phyloP scores from a whole-genome alignment of 1,140 invertebrate genomes.

The Diachasmimorpha longicaudata region DNA sequence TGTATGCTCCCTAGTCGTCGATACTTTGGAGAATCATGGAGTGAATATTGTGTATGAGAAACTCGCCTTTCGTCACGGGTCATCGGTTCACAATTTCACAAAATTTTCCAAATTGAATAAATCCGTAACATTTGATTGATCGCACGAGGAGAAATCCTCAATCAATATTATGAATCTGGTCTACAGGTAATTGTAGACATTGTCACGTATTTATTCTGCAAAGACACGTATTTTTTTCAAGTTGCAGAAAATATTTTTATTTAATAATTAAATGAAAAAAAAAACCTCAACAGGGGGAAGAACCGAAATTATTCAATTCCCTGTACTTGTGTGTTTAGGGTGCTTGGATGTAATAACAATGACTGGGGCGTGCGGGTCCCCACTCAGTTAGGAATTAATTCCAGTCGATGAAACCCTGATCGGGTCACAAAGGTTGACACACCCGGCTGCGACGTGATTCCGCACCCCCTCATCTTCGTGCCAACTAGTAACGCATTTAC shows the following conservation, averaged over 20 bases:
- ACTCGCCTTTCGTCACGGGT: no score
- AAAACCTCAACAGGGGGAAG: neutral
- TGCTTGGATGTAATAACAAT: neutral
- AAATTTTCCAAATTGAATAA: no score
- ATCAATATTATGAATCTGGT: no score
- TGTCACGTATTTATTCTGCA: no score
- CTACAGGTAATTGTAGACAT: no score
- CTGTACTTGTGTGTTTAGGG: neutral
- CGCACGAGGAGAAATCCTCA: no score
- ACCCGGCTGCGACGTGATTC: neutral
- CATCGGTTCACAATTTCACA: no score
- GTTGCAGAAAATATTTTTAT: no score
- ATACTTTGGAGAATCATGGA: neutral
- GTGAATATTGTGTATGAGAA: no score
- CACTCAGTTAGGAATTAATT: constrained; percentile 2
- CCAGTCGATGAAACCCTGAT: constrained; percentile 1
- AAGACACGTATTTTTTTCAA: no score
- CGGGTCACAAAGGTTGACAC: neutral
- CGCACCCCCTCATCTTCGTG: neutral
- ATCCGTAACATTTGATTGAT: no score
- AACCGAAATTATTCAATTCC: neutral
- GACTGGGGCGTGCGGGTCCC: neutral
- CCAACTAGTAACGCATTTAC: neutral
- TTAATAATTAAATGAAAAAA: no score
- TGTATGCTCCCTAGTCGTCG: neutral